Evolutionary conservation across 2,888 invertebrate genomes (phyloP).

Genomic region (Eurois occulta): DNA sequence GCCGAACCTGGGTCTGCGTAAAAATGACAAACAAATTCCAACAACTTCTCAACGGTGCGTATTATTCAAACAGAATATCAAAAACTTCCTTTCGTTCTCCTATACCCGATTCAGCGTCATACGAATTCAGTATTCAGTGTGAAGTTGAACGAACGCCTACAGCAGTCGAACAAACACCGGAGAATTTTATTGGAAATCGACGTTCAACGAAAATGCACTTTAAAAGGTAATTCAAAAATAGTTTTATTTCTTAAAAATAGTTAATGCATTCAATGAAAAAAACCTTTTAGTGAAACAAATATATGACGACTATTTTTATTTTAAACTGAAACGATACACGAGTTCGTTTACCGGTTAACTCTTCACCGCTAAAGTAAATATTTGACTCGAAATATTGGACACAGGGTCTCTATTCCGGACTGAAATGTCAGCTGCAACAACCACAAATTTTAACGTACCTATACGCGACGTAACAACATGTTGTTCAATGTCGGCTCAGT

Average conservation of each 20-base stretch:
- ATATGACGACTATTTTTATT: slow-evolving; percentile 38
- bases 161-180: slow-evolving; percentile 59
- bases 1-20: slow-evolving; percentile 50
- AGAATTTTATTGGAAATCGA: slow-evolving; percentile 68
- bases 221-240: slow-evolving; percentile 65
- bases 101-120: slow-evolving; percentile 73
- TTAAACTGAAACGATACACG: slow-evolving; percentile 29
- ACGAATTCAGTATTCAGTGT: slow-evolving; percentile 79
- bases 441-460: slow-evolving; percentile 22
- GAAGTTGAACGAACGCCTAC: slow-evolving; percentile 70
- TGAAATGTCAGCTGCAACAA: slow-evolving; percentile 45
- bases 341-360: slow-evolving; percentile 50
- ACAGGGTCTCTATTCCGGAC: slow-evolving; percentile 52
- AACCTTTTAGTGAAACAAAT: slow-evolving; percentile 48
- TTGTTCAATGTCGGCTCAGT: slow-evolving; percentile 29
- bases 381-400: slow-evolving; percentile 69
- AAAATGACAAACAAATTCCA: slow-evolving; percentile 73
- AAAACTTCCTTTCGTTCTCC: slow-evolving; percentile 82
- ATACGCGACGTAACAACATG: slow-evolving; percentile 26
- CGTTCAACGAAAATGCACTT: slow-evolving; percentile 59
- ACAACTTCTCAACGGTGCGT: slow-evolving; percentile 60
- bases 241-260: slow-evolving; percentile 49
- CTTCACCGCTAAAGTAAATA: slow-evolving; percentile 63
- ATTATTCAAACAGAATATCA: slow-evolving; percentile 74
- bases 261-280: slow-evolving; percentile 55